These are phyloP conservation scores for Lordiphosa stackelbergi DNA, from an alignment of 1,140 invertebrate genomes.

Conservation along the genomic window DNA sequence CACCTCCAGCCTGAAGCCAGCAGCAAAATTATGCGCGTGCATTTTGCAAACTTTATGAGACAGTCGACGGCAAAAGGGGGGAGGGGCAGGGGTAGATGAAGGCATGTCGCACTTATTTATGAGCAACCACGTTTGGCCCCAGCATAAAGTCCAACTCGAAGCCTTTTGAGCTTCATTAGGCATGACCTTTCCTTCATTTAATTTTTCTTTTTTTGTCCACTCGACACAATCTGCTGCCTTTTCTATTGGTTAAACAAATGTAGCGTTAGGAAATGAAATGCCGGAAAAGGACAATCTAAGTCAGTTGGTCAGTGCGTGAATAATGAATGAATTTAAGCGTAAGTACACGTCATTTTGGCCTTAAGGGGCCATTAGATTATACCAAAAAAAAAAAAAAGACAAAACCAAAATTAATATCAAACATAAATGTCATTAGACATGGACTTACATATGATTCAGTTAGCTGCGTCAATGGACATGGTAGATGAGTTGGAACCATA, in stretches of 20 bases:
- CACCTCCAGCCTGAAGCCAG: neutral
- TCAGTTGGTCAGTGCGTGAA: constrained; percentile 34
- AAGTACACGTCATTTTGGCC: constrained; percentile 30
- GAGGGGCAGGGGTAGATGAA: neutral
- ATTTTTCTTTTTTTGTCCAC: constrained; percentile 6
- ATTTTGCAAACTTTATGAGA: constrained; percentile 48
- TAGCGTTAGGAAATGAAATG: constrained; percentile 51
- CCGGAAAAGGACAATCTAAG: constrained; percentile 38
- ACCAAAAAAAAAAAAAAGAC: constrained; percentile 18
- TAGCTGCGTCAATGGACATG: too few species aligned
- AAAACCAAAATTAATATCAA: constrained; percentile 8
- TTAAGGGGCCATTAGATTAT: constrained; percentile 21
- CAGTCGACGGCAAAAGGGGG: neutral
- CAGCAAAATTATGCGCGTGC: constrained; percentile 57
- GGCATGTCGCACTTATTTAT: constrained; percentile 48
- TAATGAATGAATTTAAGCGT: constrained; percentile 33
- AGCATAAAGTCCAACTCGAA: constrained; percentile 22
- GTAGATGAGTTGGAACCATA: too few species aligned
- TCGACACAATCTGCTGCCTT: constrained; percentile 10
- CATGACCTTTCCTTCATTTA: constrained; percentile 32
- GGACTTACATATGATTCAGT: too few species aligned
- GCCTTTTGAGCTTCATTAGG: constrained; percentile 55
- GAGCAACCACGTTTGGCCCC: constrained; percentile 41
- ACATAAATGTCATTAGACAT: neutral
- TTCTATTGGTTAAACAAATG: constrained; percentile 35